phyloP scores from a whole-genome alignment of 1,140 invertebrate genomes.

The Bombus waltoni region DNA sequence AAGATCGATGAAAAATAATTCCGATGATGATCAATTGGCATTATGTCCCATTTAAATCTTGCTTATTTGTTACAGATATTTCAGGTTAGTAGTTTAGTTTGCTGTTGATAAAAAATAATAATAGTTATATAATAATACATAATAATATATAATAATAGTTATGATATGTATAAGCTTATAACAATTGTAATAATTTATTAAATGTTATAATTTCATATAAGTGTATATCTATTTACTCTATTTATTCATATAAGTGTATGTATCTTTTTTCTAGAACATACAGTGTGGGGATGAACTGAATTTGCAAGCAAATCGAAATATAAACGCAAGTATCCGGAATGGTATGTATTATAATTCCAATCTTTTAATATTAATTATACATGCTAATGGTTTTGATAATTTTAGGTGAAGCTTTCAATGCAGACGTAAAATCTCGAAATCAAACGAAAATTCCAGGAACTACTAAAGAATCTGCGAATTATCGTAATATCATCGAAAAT shows the following conservation, averaged over 20 bases:
- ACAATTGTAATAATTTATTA: neutral
- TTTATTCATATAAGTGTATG: neutral
- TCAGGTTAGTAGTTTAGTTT: conserved; percentile 50
- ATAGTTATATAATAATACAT: neutral
- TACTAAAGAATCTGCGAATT: conserved; percentile 28
- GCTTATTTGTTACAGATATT: conserved; percentile 35
- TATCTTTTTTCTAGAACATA: conserved; percentile 45
- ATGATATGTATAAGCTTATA: neutral
- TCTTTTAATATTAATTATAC: neutral
- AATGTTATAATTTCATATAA: neutral
- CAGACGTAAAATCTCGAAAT: conserved; percentile 36
- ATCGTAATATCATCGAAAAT: conserved; percentile 21
- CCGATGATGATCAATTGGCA: neutral
- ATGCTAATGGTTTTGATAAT: neutral
- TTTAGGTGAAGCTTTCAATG: conserved; percentile 35
- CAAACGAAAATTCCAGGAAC: conserved; percentile 28
- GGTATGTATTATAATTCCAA: conserved; percentile 22
- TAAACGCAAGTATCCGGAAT: neutral
- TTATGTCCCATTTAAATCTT: conserved; percentile 40
- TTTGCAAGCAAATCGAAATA: neutral
- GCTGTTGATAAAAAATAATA: neutral
- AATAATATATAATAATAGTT: neutral
- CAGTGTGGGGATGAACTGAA: conserved; percentile 35
- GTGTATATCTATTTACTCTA: neutral
- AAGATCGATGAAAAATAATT: neutral